These are phyloP conservation scores for Phenganax subtilis DNA, from an alignment of 92 coral and sea anemone species.

Conservation along the genomic window DNA sequence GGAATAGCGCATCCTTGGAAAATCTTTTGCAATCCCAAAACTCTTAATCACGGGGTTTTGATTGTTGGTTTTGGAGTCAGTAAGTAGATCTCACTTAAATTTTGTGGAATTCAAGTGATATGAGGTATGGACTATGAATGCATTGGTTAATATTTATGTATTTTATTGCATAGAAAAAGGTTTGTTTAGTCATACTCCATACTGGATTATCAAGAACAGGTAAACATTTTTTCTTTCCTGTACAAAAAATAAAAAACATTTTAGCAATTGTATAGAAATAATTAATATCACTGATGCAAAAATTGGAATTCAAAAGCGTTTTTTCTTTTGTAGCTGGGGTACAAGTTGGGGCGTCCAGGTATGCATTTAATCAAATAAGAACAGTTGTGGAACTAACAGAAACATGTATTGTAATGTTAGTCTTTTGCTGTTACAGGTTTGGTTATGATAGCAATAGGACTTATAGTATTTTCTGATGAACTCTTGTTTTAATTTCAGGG, in stretches of 20 bases:
- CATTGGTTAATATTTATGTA: neutral
- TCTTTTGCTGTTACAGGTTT: neutral
- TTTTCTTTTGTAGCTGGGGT: constrained; percentile 74
- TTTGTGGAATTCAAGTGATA: neutral
- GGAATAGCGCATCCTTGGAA: constrained; percentile 95
- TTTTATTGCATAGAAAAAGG: constrained; percentile 46
- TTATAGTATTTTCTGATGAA: neutral
- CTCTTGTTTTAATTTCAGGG: constrained; percentile 53
- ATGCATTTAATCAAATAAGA: neutral
- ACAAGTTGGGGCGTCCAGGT: constrained; percentile 93
- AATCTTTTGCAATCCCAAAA: constrained; percentile 71
- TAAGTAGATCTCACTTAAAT: constrained; percentile 48
- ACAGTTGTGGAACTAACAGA: neutral
- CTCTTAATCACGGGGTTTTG: constrained; percentile 83
- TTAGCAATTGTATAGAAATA: neutral
- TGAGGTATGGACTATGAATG: neutral
- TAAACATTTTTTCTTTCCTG: neutral
- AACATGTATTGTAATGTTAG: neutral
- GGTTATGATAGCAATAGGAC: too few relatives aligned
- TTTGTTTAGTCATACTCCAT: constrained; percentile 66
- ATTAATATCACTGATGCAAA: neutral
- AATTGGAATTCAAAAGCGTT: neutral
- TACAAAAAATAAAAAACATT: neutral
- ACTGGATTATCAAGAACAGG: constrained; percentile 99
- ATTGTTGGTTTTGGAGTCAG: constrained; percentile 99